phyloP scores from a whole-genome alignment of 1,140 invertebrate species.

The Gerris buenoi region DNA sequence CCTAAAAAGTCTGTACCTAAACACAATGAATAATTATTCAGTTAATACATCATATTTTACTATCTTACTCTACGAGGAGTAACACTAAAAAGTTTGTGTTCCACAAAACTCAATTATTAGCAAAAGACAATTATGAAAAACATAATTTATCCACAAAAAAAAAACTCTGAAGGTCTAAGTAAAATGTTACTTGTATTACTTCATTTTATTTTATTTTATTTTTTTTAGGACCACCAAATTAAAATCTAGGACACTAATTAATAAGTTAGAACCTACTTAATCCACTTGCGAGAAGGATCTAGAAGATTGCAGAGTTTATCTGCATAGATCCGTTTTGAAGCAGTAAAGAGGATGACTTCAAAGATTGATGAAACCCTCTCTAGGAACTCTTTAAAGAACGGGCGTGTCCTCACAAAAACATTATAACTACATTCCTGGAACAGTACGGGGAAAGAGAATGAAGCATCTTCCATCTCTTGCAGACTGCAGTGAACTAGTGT shows the following conservation, averaged over 20 bases:
- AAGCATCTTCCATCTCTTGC: slow-evolving; percentile 78
- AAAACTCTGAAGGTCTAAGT: too few species aligned
- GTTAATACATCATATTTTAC: too few species aligned
- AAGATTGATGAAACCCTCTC: slow-evolving; percentile 76
- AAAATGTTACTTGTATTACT: too few species aligned
- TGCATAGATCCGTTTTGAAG: slow-evolving; percentile 88
- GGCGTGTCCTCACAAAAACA: slow-evolving; percentile 54
- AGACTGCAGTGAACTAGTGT: slow-evolving; percentile 91
- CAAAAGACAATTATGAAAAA: too few species aligned
- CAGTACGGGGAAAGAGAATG: slow-evolving; percentile 83
- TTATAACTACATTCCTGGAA: slow-evolving; percentile 78
- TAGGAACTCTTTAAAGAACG: slow-evolving; percentile 81
- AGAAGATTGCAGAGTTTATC: slow-evolving; percentile 86
- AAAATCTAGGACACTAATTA: too few species aligned
- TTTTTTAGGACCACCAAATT: too few species aligned
- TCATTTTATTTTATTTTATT: too few species aligned
- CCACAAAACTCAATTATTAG: too few species aligned
- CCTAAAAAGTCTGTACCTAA: slow-evolving; percentile 66
- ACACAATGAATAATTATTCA: too few species aligned
- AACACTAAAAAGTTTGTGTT: too few species aligned
- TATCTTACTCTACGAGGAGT: too few species aligned
- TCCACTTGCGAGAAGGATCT: slow-evolving; percentile 75
- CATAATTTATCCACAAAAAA: too few species aligned
- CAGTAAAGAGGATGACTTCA: slow-evolving; percentile 93
- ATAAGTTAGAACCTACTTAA: slow-evolving; percentile 77